phyloP scores from a whole-genome alignment of 2,888 invertebrate species.

The Scelioninae gen. 1 region DNA sequence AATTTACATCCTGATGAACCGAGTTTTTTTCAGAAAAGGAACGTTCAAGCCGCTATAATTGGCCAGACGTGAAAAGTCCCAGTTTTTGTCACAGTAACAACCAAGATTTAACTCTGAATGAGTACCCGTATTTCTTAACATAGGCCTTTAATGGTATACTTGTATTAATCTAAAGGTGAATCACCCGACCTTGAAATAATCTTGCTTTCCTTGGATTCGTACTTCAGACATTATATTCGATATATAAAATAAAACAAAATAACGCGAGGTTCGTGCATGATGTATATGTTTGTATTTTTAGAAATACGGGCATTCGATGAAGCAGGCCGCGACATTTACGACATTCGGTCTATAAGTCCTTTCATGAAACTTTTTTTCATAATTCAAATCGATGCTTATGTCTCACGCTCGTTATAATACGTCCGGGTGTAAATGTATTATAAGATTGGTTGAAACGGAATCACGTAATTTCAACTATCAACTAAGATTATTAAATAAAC shows the following conservation, averaged over 20 bases:
- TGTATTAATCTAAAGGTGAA: slow-evolving; percentile 68
- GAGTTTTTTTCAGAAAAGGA: slow-evolving; percentile 32
- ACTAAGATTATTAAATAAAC: slow-evolving; percentile 36
- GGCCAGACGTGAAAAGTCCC: slow-evolving; percentile 29
- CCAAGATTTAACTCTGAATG: slow-evolving; percentile 56
- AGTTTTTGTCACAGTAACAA: slow-evolving; percentile 47
- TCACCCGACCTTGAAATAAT: slow-evolving; percentile 69
- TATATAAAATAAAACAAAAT: slow-evolving; percentile 54
- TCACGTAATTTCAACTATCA: slow-evolving; percentile 51
- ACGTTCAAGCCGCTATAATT: slow-evolving; percentile 15
- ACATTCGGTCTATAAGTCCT: slow-evolving; percentile 5
- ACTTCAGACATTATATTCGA: slow-evolving; percentile 62
- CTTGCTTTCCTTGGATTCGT: slow-evolving; percentile 68
- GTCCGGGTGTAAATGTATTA: slow-evolving; percentile 38
- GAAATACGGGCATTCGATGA: slow-evolving; percentile 53
- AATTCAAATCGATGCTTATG: slow-evolving; percentile 57
- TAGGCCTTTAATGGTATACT: slow-evolving; percentile 63
- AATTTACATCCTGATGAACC: background rate
- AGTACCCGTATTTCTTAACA: slow-evolving; percentile 39
- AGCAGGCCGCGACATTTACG: slow-evolving; percentile 44
- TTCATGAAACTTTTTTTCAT: slow-evolving; percentile 17
- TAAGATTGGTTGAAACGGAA: slow-evolving; percentile 41
- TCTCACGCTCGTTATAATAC: slow-evolving; percentile 29
- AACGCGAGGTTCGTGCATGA: slow-evolving; percentile 27
- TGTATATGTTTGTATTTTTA: slow-evolving; percentile 56